Evolutionary conservation across 2,113 vertebrate species (phyloP).

Genomic region (Ploceus nigricollis): DNA sequence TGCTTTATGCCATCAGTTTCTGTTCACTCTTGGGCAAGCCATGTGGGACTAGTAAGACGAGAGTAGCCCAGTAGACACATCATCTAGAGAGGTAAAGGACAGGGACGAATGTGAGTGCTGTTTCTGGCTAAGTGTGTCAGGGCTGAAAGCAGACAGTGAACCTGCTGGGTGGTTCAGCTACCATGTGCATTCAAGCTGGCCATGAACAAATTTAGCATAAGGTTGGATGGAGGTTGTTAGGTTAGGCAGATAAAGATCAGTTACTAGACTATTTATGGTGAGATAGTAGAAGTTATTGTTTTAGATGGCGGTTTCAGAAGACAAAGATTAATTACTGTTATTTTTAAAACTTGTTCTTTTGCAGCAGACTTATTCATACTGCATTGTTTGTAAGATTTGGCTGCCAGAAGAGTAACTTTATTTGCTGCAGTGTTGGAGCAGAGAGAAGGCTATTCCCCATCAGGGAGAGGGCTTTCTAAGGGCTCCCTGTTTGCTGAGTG

Average conservation of each 20-base stretch:
- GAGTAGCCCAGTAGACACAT: not conserved
- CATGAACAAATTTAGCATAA: not conserved
- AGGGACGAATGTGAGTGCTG: not conserved
- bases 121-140: not conserved
- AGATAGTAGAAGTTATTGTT: not conserved
- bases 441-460: not conserved
- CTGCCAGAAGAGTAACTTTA: not conserved
- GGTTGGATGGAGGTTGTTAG: not conserved
- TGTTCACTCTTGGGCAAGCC: not conserved
- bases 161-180: not conserved
- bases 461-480: not conserved
- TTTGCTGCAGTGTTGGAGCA: not conserved
- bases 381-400: not conserved
- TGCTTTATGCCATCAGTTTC: not conserved
- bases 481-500: not conserved
- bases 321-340: not conserved
- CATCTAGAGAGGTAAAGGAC: not conserved
- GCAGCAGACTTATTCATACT: not conserved
- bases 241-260: not conserved
- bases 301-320: not conserved
- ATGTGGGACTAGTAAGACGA: not conserved
- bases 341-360: not conserved
- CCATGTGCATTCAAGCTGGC: not conserved
- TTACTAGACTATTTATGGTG: not conserved
- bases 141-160: not conserved